phyloP scores from a whole-genome alignment of 2,888 invertebrate genomes.

The Sinotaia quadrata region DNA sequence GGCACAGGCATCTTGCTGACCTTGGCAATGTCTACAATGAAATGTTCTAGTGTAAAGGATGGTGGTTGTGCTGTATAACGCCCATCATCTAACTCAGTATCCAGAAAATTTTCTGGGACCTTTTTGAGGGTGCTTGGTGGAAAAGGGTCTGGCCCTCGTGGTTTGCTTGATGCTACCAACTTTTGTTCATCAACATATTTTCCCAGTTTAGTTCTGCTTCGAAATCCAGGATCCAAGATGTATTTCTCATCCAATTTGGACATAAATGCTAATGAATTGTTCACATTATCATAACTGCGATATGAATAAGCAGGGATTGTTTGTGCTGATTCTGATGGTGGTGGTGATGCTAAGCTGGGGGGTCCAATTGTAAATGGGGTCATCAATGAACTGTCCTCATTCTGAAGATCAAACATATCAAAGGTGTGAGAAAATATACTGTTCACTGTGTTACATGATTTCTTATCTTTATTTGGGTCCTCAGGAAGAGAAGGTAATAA shows the following conservation, averaged over 20 bases:
- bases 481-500: conserved; percentile 42
- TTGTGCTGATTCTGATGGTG: conserved; percentile 57
- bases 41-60: conserved; percentile 65
- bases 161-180: conserved; percentile 60
- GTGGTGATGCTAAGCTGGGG: conserved; percentile 57
- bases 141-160: conserved; percentile 63
- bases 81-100: conserved; percentile 56
- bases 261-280: conserved; percentile 41
- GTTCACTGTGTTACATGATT: too few relatives aligned
- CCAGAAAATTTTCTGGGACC: conserved; percentile 50
- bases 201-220: conserved; percentile 56
- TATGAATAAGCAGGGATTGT: conserved; percentile 33
- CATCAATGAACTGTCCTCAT: conserved; percentile 21
- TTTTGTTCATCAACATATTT: conserved; percentile 64
- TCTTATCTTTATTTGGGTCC: conserved; percentile 17
- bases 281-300: conserved; percentile 30
- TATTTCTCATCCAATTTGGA: conserved; percentile 55
- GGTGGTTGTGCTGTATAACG: conserved; percentile 56
- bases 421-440: conserved; percentile 43
- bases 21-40: conserved; percentile 59
- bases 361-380: conserved; percentile 54
- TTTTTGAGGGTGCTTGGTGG: conserved; percentile 53
- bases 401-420: conserved; percentile 42
- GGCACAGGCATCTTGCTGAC: conserved; percentile 51
- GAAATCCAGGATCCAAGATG: conserved; percentile 57